Conservation (phyloP, 2,888 invertebrate genomes). For the Athripsodes cinereus region DNA sequence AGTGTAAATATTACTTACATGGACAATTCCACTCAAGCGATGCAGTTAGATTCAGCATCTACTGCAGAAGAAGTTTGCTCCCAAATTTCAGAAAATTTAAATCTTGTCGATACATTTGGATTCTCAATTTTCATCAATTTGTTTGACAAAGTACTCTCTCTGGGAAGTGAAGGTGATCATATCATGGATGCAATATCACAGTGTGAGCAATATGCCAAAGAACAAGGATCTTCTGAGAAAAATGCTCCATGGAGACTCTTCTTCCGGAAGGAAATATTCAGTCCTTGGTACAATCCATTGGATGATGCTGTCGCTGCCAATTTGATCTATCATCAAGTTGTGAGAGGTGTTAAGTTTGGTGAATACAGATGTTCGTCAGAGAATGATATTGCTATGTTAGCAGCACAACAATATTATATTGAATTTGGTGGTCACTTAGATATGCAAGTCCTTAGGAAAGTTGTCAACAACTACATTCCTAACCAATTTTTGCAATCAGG, state of each 20-base stretch:
- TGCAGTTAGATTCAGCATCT: constrained; percentile 88
- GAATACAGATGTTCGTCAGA: constrained; percentile 84
- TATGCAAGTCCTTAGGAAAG: constrained; percentile 60
- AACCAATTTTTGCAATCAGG: constrained; percentile 62
- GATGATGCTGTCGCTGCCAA: constrained; percentile 78
- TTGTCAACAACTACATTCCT: constrained; percentile 76
- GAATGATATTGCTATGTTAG: constrained; percentile 80
- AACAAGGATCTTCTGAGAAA: constrained; percentile 77
- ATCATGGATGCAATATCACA: constrained; percentile 95
- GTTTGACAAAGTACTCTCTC: constrained; percentile 83
- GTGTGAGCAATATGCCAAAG: constrained; percentile 92
- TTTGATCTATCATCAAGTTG: constrained; percentile 83
- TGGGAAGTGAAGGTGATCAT: constrained; percentile 85
- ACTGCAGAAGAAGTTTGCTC: constrained; percentile 82
- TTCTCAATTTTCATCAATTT: constrained; percentile 88
- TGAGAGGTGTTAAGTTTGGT: constrained; percentile 83
- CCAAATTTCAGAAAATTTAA: constrained; percentile 70
- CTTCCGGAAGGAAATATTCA: constrained; percentile 83
- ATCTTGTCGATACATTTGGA: constrained; percentile 76
- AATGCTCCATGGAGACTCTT: constrained; percentile 85
- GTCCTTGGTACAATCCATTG: constrained; percentile 86
- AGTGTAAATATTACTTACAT: constrained; percentile 78
- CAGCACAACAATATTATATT: constrained; percentile 86
- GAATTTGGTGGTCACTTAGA: constrained; percentile 68
- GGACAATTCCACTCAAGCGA: constrained; percentile 76